These are phyloP conservation scores for Tethya wilhelma DNA, from an alignment of 37 sponge, comb jelly and placozoan genomes.

Conservation along the genomic window DNA sequence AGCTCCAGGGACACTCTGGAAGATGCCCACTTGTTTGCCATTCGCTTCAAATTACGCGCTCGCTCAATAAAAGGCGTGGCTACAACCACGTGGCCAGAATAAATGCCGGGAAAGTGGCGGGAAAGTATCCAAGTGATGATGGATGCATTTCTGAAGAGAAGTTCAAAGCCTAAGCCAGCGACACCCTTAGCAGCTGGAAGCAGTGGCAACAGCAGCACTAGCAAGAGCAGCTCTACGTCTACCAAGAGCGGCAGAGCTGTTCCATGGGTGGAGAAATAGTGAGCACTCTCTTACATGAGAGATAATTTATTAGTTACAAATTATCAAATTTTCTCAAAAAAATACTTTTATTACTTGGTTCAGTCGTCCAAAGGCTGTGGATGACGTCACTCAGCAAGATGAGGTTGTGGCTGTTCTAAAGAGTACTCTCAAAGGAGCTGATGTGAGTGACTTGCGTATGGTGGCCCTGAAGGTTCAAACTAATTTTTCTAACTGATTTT, in stretches of 20 bases:
- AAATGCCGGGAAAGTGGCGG: background rate
- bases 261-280: conserved; percentile 99
- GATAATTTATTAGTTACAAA: background rate
- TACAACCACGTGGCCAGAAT: background rate
- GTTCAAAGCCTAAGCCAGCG: conserved; percentile 13
- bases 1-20: no score
- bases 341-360: background rate
- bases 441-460: conserved; percentile 60
- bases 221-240: background rate
- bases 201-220: no score
- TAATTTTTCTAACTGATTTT: background rate
- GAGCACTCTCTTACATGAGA: background rate
- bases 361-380: conserved; percentile 89
- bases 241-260: conserved; percentile 4
- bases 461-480: background rate
- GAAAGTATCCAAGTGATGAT: no score
- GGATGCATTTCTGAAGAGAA: conserved; percentile 84
- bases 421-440: conserved; percentile 79
- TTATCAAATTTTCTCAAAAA: background rate
- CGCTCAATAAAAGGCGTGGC: background rate
- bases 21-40: no score
- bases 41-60: no score
- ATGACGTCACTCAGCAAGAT: conserved; percentile 93
- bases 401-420: conserved; percentile 95
- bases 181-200: no score